Evolutionary conservation across 2,888 invertebrate species (phyloP), one percentile per base, ranked within the genome.

Genomic region (Caenorhabditis sp.): DNA sequence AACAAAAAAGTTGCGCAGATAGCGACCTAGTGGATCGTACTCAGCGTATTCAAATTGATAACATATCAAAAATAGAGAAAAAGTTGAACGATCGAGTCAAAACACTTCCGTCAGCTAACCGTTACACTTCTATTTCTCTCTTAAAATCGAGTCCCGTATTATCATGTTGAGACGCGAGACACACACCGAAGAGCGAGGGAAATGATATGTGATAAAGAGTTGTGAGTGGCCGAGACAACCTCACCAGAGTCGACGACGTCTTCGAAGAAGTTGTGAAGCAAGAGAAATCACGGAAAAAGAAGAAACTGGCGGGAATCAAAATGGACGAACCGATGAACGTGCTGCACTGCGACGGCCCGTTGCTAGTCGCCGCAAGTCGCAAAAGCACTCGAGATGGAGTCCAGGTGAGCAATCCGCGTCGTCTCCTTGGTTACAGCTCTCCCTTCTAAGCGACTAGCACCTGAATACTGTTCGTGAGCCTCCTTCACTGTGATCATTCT

Each of bases 241-340:
- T 26, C 6, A 24, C 44, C 20, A 37, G 13, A 37, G 37, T 44
- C 55, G 22, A 58, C 53, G 40, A 24, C 28, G 50, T 22, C 56
- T 47, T 15, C 18, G 37, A 35, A 18, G 56, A 37, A n/a, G n/a
- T n/a, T n/a, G n/a, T n/a, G n/a, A n/a, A n/a, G n/a, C n/a, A n/a
- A n/a, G n/a, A n/a, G n/a, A n/a, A n/a, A n/a, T n/a, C n/a, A n/a
- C n/a, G n/a, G n/a, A 32, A 32, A 9, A 32, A 32, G 32, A 32
- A 32, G 32, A 32, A 32, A 32, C 32, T 32, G 32, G 32, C 32
- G 4, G 32, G 32, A 32, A 4, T 32, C 32, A 61, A 61, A 22
- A 79, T 79, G 79, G 79, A 79, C 28, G 79, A 79, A n/a, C 79
- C 79, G 20, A 79, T 69, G 70, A 71, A 71, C 15, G 65, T n/a